Evolutionary conservation across 1,140 invertebrate species (phyloP).

Genomic region (Drosophila chauvacae): DNA sequence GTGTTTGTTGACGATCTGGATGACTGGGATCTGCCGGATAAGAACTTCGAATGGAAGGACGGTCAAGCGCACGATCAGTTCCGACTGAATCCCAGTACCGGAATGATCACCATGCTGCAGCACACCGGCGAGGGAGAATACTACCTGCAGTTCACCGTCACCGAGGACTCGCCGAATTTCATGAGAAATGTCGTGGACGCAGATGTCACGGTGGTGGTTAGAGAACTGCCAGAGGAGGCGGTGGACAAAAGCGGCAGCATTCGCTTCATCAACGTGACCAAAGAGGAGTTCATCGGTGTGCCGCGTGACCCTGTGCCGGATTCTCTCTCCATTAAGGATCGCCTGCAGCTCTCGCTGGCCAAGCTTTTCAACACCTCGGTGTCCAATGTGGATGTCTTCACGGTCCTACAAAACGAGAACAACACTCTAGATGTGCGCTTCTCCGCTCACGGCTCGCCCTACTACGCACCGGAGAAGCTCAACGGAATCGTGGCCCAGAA

Average conservation of each 20-base stretch:
- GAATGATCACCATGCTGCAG: constrained; percentile 93
- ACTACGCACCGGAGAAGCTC: constrained; percentile 93
- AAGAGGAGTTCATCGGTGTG: constrained; percentile 92
- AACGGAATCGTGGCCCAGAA: constrained; percentile 91
- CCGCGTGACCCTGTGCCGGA: constrained; percentile 86
- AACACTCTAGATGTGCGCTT: constrained; percentile 92
- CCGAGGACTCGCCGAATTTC: constrained; percentile 87
- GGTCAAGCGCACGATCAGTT: constrained; percentile 87
- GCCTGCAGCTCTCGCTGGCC: constrained; percentile 89
- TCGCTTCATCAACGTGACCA: constrained; percentile 91
- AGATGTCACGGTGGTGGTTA: constrained; percentile 92
- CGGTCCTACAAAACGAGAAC: constrained; percentile 89
- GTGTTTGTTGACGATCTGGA: constrained; percentile 96
- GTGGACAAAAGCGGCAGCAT: constrained; percentile 96
- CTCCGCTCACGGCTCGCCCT: constrained; percentile 96
- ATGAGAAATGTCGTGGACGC: constrained; percentile 87
- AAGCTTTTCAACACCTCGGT: constrained; percentile 90
- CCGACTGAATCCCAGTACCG: constrained; percentile 88
- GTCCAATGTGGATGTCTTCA: constrained; percentile 96
- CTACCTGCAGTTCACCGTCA: constrained; percentile 89
- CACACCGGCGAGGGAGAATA: constrained; percentile 90
- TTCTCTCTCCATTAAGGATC: constrained; percentile 89
- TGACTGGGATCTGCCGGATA: constrained; percentile 97
- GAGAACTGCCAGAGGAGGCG: constrained; percentile 94
- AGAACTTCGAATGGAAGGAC: constrained; percentile 90